Conservation (phyloP, 2,113 vertebrate species). For the Oreamnos americanus region DNA sequence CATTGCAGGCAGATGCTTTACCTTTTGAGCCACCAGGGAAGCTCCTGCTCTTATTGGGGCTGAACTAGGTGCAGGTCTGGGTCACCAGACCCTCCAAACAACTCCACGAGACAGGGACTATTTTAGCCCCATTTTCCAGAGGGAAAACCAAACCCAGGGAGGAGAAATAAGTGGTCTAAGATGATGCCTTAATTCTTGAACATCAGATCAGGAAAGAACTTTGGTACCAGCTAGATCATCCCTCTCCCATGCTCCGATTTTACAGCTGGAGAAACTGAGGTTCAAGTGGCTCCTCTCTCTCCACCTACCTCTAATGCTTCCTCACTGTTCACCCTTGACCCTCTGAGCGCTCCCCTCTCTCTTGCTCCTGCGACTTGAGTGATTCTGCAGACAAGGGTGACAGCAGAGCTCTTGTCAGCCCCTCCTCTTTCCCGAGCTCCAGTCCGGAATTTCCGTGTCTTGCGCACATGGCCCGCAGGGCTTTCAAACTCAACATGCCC, state of each 20-base stretch:
- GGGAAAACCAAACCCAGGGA: background rate
- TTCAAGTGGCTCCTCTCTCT: background rate
- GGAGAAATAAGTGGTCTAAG: background rate
- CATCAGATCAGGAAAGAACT: background rate
- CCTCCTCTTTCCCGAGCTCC: background rate
- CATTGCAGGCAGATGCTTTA: background rate
- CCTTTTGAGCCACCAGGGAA: background rate
- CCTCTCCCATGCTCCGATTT: background rate
- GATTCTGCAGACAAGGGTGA: accelerated
- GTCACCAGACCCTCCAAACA: background rate
- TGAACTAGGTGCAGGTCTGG: background rate
- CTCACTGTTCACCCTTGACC: background rate
- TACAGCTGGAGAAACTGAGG: background rate
- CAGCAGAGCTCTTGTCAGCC: accelerated
- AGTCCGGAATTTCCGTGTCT: background rate
- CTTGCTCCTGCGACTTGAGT: background rate
- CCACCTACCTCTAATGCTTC: background rate
- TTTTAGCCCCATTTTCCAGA: background rate
- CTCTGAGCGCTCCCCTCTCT: background rate
- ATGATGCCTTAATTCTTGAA: background rate
- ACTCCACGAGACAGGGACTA: background rate
- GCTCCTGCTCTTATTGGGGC: background rate
- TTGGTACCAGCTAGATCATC: background rate
- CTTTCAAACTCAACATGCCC: background rate
- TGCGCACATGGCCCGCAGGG: background rate